Evolutionary conservation across 2,113 vertebrate species (phyloP), one percentile per base, ranked within the genome.

Genomic region (Menura novaehollandiae): DNA sequence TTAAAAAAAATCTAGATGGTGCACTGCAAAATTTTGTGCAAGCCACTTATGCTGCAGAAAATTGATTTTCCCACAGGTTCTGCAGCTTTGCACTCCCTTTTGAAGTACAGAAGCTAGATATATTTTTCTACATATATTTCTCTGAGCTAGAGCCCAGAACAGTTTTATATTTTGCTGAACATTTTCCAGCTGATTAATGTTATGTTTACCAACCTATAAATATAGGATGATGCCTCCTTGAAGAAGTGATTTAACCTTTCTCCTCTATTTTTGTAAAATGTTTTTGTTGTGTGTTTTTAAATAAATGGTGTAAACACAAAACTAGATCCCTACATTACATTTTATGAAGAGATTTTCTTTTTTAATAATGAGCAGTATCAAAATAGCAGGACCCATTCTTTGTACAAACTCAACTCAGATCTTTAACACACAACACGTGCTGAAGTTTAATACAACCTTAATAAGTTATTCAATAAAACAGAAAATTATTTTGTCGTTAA

Each of bases 51-150:
- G 80, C 80, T 1, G 46, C 93, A 96, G 93, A 92, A 97, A 97
- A 97, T 96, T 95, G 96, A 96, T 97, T 96, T 97, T 89, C 91
- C 66, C 53, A n/a, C 80, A 94, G 95, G 91, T 94, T 97, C 93
- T 96, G 88, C 90, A 81, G 91, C 88, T 96, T 83, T 83, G 55
- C 85, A 33, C 68, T 97, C 76, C 82, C 93, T 96, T 97, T 96
- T 96, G 96, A 97, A 97, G 97, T 95, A 79, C 22, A 58, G 93
- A 78, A 83, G 44, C 60, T 35, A 92, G 91, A 95, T 96, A 90
- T 84, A 96, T 95, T 95, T 88, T 92, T 87, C 85, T 89, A 88
- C 63, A 3, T 93, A 86, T 91, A 96, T 88, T 97, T 92, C 91
- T 91, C 88, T 93, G 93, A 95, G 91, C 93, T 91, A 46, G 86